phyloP scores from a whole-genome alignment of 2,113 vertebrate species.

The Phoenicopterus ruber region DNA sequence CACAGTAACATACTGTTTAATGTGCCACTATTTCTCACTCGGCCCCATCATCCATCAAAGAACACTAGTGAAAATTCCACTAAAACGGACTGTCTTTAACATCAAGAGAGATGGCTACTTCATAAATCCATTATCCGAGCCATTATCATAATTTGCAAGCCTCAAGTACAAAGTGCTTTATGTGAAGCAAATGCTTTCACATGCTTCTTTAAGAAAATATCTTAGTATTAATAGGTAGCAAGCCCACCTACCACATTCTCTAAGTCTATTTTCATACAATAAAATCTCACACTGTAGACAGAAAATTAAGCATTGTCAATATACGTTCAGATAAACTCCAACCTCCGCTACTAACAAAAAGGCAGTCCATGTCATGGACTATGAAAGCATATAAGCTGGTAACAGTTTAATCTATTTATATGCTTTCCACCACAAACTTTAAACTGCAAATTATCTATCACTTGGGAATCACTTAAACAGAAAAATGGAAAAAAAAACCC shows the following conservation, averaged over 20 bases:
- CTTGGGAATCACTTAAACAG: not conserved
- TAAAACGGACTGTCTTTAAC: not conserved
- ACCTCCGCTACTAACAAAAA: constrained; percentile 19
- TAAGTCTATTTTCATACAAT: not conserved
- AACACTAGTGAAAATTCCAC: not conserved
- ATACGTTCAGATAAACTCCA: constrained; percentile 57
- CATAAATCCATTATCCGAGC: not conserved
- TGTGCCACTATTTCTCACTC: not conserved
- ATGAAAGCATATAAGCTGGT: constrained; percentile 64
- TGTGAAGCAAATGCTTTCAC: not conserved
- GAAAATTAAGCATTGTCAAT: constrained; percentile 44
- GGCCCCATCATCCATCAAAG: not conserved
- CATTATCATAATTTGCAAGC: not conserved
- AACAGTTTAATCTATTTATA: constrained; percentile 49
- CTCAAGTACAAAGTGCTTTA: not conserved
- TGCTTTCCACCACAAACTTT: constrained; percentile 54
- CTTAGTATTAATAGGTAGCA: not conserved
- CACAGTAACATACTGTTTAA: not conserved
- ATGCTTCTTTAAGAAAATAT: not conserved
- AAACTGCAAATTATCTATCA: not conserved
- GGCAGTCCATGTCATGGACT: constrained; percentile 17
- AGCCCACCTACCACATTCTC: not conserved
- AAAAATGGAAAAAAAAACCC: not conserved
- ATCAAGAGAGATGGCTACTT: not conserved
- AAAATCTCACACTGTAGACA: not conserved